Base-by-base conservation (phyloP, 2,797 vertebrate species). In the Melanotaenia maccullochi region DNA sequence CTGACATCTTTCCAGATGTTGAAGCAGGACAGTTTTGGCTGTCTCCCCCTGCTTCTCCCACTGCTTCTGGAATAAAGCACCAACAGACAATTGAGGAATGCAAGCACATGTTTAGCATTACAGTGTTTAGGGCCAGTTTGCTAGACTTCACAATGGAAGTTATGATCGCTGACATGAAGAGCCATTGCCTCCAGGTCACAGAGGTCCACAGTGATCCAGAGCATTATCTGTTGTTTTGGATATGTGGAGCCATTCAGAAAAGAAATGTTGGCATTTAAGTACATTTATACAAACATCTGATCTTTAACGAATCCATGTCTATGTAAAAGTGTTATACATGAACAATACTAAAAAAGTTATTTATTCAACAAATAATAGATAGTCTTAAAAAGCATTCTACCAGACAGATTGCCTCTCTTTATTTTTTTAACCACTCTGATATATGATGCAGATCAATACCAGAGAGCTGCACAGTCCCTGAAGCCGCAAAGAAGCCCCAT, bases 51-150 rank as follows among this genome's bases (percentile, higher is more conserved):
- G 84, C 68, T 70, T 71, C 65, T 87, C 81, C 33, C 59, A 82
- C 78, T 75, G 67, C 77, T 85, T 73, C 74, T 80, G 71, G 74
- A 85, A 65, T 25, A 60, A 68, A 82, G 68, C 73, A 78, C 76
- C 81, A 75, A 65, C 68, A 86, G 82, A 77, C 73, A 60, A 60
- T 24, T 60, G 64, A 85, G 81, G 85, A 90, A 90, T 89, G 85
- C 44, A 13, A 70, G 78, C 90, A 90, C 79, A 87, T 91, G 85
- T 90, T 85, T 68, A 77, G 78, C 72, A 86, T 87, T 80, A 78
- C 68, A 56, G 60, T 40, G 71, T 24, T 54, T 55, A 52, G 84
- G 73, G 75, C 74, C 42, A 40, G 35, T 77, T 78, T 62, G 70
- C 63, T 68, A 25, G 67, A n/a, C 49, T 67, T 71, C 67, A 11